phyloP scores from a whole-genome alignment of 2,888 invertebrate genomes.

The Clanis bilineata region DNA sequence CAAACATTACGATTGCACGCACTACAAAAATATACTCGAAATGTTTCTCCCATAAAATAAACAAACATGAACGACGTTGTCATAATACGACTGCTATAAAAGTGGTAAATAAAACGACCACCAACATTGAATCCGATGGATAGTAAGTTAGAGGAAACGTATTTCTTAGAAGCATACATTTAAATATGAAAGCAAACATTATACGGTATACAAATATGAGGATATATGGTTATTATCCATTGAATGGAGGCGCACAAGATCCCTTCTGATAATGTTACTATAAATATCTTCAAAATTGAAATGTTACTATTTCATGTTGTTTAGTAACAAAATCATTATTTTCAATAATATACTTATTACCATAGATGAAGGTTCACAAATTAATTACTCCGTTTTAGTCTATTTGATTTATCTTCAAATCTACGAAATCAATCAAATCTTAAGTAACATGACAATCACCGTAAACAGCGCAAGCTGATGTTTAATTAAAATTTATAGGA shows the following conservation, averaged over 20 bases:
- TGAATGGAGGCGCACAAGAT: not conserved
- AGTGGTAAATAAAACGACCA: conserved; percentile 37
- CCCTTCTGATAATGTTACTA: not conserved
- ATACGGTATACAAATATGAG: not conserved
- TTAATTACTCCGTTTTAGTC: no score
- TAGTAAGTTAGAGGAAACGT: conserved; percentile 22
- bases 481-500: conserved; percentile 1
- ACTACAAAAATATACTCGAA: not conserved
- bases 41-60: conserved; percentile 31
- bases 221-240: not conserved
- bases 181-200: not conserved
- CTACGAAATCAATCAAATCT: not conserved
- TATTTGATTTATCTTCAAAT: no score
- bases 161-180: conserved; percentile 2
- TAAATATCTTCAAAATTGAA: not conserved
- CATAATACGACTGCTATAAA: conserved; percentile 33
- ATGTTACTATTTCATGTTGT: not conserved
- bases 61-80: conserved; percentile 34
- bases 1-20: not conserved
- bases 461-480: no score
- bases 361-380: no score
- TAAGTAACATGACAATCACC: not conserved
- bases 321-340: no score
- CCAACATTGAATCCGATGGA: conserved; percentile 38
- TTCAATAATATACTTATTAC: no score